Percentiles rank a stretch among this genome's conserved stretches.
phyloP scores from a whole-genome alignment of 2,888 invertebrate species.

The Drosophila fulvimacula region DNA sequence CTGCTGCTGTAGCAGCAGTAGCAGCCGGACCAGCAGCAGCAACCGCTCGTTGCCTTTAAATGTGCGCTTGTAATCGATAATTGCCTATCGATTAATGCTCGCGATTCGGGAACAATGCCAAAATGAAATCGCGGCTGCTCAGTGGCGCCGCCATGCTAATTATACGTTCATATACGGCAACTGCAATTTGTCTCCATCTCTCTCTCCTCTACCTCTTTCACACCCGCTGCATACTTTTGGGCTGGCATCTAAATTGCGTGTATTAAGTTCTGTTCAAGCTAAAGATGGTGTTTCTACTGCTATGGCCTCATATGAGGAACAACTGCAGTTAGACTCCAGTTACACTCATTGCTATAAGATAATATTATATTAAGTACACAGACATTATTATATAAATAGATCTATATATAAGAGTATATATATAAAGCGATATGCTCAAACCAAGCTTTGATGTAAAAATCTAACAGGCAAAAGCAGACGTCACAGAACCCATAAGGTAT shows the following conservation, averaged over 20 bases:
- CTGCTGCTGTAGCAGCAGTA: not conserved
- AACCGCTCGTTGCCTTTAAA: slow-evolving; percentile 9
- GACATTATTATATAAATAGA: not conserved
- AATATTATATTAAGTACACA: not conserved
- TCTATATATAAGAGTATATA: not conserved
- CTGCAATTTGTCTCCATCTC: not conserved
- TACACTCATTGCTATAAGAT: not conserved
- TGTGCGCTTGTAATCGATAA: slow-evolving; percentile 12
- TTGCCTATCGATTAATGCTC: slow-evolving; percentile 33
- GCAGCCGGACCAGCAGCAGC: not conserved
- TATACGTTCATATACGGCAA: not conserved
- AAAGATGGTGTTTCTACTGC: not conserved
- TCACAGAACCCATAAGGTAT: no score
- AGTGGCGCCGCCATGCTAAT: slow-evolving; percentile 40
- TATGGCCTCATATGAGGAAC: not conserved
- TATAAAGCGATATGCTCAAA: not conserved
- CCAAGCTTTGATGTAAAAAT: no score
- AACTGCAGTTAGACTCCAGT: not conserved
- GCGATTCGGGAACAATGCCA: slow-evolving; percentile 16
- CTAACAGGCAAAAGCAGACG: no score
- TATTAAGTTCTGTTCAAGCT: not conserved
- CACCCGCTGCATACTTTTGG: slow-evolving; percentile 43
- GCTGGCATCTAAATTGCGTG: slow-evolving; percentile 16
- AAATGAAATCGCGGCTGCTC: slow-evolving; percentile 7
- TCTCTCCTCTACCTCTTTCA: not conserved